Evolutionary conservation across 53 echinoderm and acorn worm genomes (phyloP).

Genomic region (Paelopatides confundens): DNA sequence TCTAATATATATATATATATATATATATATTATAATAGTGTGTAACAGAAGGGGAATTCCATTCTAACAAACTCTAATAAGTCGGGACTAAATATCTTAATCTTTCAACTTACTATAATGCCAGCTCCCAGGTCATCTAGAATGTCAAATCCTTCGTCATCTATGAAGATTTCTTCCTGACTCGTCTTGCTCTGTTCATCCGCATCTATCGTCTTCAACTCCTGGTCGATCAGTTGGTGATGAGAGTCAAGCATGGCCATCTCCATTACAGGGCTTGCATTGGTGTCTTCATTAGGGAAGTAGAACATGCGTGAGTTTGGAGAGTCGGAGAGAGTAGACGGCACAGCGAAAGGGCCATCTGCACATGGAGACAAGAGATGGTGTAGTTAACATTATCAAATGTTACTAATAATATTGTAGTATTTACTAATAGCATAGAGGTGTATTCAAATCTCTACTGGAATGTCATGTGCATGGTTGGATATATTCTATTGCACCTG

Average conservation of each 20-base stretch:
- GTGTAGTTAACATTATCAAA: not conserved
- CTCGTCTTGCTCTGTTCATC: constrained; percentile 5
- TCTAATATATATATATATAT: no score
- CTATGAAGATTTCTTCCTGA: constrained; percentile 57
- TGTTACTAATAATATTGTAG: no score
- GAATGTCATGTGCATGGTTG: no score
- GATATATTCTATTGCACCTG: no score
- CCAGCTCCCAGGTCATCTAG: constrained; percentile 95
- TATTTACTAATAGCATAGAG: no score
- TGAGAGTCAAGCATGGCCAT: constrained; percentile 6
- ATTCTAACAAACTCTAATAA: no score
- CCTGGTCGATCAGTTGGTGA: constrained; percentile 19
- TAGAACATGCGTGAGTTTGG: constrained; percentile 74
- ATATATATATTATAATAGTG: no score
- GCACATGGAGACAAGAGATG: not conserved
- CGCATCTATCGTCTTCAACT: constrained; percentile 32
- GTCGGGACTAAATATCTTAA: no score
- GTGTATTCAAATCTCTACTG: no score
- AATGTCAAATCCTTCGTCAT: constrained; percentile 96
- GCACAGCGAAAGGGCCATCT: constrained; percentile 56
- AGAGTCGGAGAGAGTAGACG: constrained; percentile 57
- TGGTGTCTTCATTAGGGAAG: constrained; percentile 75
- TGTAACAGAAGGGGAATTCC: no score
- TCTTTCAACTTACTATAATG: constrained; percentile 61
- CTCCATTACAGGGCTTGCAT: not conserved